Percentiles rank a stretch among this genome's conserved stretches.
phyloP scores from a whole-genome alignment of 2,888 invertebrate genomes.

The Morpho deidamia region DNA sequence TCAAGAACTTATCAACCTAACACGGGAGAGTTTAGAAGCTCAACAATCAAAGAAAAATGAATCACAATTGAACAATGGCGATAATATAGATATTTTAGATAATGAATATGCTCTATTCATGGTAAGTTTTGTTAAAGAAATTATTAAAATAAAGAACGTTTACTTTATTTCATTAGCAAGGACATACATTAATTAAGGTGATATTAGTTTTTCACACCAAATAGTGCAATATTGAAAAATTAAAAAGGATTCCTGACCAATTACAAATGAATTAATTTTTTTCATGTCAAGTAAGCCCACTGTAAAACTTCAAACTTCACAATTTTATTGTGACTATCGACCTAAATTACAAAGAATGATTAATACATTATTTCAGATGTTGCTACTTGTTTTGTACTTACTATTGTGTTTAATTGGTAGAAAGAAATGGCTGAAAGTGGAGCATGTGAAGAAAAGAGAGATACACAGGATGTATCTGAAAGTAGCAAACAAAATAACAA shows the following conservation, averaged over 20 bases:
- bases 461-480: conserved; percentile 33
- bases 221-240: too few relatives aligned
- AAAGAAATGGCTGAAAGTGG: conserved; percentile 75
- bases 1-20: conserved; percentile 82
- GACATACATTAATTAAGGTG: too few relatives aligned
- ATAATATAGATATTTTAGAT: conserved; percentile 45
- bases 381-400: conserved; percentile 17
- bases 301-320: too few relatives aligned
- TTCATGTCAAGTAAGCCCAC: too few relatives aligned
- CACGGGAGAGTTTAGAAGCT: conserved; percentile 77
- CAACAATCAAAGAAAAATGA: conserved; percentile 27
- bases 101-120: conserved; percentile 84
- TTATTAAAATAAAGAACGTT: too few relatives aligned
- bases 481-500: conserved; percentile 46
- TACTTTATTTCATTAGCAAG: too few relatives aligned
- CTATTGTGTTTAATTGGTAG: conserved; percentile 38
- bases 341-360: too few relatives aligned
- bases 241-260: too few relatives aligned
- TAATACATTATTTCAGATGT: neutral
- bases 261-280: too few relatives aligned
- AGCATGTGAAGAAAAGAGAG: conserved; percentile 49
- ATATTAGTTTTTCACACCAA: too few relatives aligned
- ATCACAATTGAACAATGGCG: conserved; percentile 13
- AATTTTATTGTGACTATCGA: too few relatives aligned
- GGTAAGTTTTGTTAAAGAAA: conserved; percentile 51